These are phyloP conservation scores for Dasysyrphus tricinctus DNA, from an alignment of 2,888 invertebrate species.

Conservation along the genomic window DNA sequence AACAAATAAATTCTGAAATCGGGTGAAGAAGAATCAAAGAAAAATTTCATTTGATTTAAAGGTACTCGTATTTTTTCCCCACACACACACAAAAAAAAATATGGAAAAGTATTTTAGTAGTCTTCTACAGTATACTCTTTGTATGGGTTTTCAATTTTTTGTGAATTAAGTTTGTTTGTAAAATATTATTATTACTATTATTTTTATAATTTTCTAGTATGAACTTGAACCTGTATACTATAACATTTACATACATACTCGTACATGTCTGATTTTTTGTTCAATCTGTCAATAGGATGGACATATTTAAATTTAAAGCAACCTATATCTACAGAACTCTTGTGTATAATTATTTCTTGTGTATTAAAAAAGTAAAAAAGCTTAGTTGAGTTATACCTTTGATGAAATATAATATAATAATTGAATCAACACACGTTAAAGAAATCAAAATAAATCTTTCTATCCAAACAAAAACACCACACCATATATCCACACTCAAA, in stretches of 20 bases:
- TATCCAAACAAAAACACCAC: constrained; percentile 17
- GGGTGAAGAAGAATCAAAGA: constrained; percentile 71
- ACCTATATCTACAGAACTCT: constrained; percentile 46
- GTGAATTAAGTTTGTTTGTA: constrained; percentile 20
- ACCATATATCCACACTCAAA: constrained; percentile 33
- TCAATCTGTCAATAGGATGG: constrained; percentile 64
- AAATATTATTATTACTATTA: neutral
- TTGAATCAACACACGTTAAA: constrained; percentile 22
- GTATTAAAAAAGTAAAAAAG: constrained; percentile 41
- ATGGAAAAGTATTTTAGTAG: constrained; percentile 17
- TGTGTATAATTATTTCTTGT: constrained; percentile 60
- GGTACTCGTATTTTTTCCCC: constrained; percentile 33
- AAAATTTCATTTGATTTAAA: constrained; percentile 73
- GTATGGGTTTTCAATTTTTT: constrained; percentile 4
- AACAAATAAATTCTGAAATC: constrained; percentile 81
- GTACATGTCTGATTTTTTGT: constrained; percentile 17
- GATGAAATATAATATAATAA: constrained; percentile 32
- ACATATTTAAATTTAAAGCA: neutral
- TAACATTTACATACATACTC: too few relatives aligned
- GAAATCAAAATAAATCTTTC: constrained; percentile 16
- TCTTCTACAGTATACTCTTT: constrained; percentile 49
- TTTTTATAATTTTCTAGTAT: constrained; percentile 7
- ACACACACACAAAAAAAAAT: neutral
- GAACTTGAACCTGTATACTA: constrained; percentile 6
- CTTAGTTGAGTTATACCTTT: constrained; percentile 38